These are phyloP conservation scores for Ascaphus truei DNA, from an alignment of 2,113 vertebrate genomes.

Conservation along the genomic window DNA sequence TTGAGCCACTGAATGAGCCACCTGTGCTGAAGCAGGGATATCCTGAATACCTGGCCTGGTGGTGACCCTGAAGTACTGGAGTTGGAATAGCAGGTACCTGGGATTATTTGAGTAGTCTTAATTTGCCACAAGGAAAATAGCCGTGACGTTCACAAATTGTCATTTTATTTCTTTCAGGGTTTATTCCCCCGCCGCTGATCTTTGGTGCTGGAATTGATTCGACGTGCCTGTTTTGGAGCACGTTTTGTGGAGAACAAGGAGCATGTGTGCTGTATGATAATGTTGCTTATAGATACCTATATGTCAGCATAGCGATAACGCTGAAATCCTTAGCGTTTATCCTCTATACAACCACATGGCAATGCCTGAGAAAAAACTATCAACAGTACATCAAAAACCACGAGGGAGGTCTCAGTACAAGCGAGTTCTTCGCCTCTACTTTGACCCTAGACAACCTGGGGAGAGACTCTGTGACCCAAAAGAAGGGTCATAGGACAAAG, in stretches of 20 bases:
- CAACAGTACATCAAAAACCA: conserved; percentile 91
- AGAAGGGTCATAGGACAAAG: conserved; percentile 84
- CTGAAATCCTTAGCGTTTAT: conserved; percentile 92
- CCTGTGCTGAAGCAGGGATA: no score
- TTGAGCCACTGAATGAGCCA: no score
- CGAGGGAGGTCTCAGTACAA: conserved; percentile 79
- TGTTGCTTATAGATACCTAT: conserved; percentile 84
- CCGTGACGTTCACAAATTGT: no score
- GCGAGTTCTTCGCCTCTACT: conserved; percentile 89
- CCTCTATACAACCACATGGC: conserved; percentile 91
- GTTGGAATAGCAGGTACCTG: no score
- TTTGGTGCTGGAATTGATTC: conserved; percentile 95
- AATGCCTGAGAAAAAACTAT: conserved; percentile 91
- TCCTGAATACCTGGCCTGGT: no score
- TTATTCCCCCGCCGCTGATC: conserved; percentile 95
- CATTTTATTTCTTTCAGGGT: conserved; percentile 68
- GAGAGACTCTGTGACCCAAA: conserved; percentile 73
- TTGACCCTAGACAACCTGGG: conserved; percentile 83
- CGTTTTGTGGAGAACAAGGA: conserved; percentile 81
- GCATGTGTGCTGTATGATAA: conserved; percentile 93
- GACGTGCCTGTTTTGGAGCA: conserved; percentile 96
- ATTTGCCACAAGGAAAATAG: no score
- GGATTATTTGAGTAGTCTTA: no score
- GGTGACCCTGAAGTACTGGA: no score
- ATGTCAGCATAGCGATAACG: conserved; percentile 89